Evolutionary conservation across 2,113 vertebrate genomes (phyloP).

Genomic region (Scomber scombrus): DNA sequence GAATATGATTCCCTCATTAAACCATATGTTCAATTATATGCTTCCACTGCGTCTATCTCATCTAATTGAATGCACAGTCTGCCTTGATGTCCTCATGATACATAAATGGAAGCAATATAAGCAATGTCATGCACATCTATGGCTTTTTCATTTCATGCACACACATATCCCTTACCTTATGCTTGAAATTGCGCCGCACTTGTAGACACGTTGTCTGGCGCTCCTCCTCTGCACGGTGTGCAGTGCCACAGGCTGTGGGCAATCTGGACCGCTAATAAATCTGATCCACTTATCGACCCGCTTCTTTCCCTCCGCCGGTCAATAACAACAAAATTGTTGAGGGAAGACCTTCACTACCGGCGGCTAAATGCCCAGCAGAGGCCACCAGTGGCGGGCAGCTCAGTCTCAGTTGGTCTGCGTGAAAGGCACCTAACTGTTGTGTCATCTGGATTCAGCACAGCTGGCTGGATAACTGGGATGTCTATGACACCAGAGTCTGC

Average conservation of each 20-base stretch:
- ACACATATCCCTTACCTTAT: conserved; percentile 65
- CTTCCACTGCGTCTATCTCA: not conserved
- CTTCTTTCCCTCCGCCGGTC: conserved; percentile 26
- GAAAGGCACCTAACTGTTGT: not conserved
- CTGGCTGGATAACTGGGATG: conserved; percentile 1
- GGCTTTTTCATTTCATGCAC: conserved; percentile 1
- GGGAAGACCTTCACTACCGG: not conserved
- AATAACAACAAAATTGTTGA: conserved; percentile 47
- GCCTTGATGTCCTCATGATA: not conserved
- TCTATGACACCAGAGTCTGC: conserved; percentile 6
- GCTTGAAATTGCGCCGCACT: conserved; percentile 40
- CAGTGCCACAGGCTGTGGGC: conserved; percentile 5
- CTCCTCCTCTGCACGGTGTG: conserved; percentile 27
- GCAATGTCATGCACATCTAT: not conserved
- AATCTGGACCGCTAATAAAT: conserved; percentile 57
- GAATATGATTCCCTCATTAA: conserved; percentile 6
- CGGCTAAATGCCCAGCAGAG: conserved; percentile 18
- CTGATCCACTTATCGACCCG: conserved; percentile 61
- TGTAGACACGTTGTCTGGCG: conserved; percentile 38
- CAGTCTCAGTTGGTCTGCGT: conserved; percentile 35
- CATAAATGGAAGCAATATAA: not conserved
- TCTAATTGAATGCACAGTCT: not conserved
- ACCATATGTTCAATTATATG: not conserved
- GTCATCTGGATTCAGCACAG: conserved; percentile 26
- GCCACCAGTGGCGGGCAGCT: conserved; percentile 2